Base-by-base conservation (phyloP, 2,888 invertebrate species). In the Hermaeophaga mercurialis region DNA sequence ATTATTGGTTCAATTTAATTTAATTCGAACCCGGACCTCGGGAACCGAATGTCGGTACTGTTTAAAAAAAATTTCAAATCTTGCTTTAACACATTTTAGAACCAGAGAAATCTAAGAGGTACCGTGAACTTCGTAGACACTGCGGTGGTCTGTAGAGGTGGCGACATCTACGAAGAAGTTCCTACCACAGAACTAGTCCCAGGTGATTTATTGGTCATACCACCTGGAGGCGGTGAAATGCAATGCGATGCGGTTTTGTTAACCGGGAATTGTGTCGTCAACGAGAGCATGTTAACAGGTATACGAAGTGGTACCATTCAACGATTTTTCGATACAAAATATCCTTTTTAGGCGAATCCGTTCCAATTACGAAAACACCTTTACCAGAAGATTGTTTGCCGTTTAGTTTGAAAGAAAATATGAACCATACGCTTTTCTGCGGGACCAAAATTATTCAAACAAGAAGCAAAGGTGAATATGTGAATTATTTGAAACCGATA, bases 251-350 rank as follows among this genome's bases (percentile, higher is more conserved):
- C 95, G 0, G 92, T 91, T 0, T 80, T 97, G 17, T 80, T 96
- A 0, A 80, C 82, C 0, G 96, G 96, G 6, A 88, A 89, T 59
- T 94, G 94, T 59, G 92, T 96, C 56, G 84, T 96, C 9, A 96
- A 96, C 73, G 96, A 96, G 80, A 92, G 95, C 68, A 96, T 96
- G 94, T 84, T 97, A 0, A 96, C 96, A 59, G 93, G 92, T 90
- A 69, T 17, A 14, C 3, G 3, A 5, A 31, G 1, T 3, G 26
- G 12, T 15, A n/a, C n/a, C n/a, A n/a, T n/a, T n/a, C n/a, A n/a
- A n/a, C n/a, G n/a, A n/a, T n/a, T n/a, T n/a, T n/a, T n/a, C n/a
- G n/a, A n/a, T n/a, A n/a, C n/a, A n/a, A n/a, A n/a, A n/a, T n/a
- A 54, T 34, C 33, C 18, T 43, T 65, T 68, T 41, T 44, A 73